A percentile compares a stretch with the other conserved stretches of the same genome.
These are phyloP conservation scores for Nautilus pompilius DNA, from an alignment of 1,140 invertebrate species.

Conservation along the genomic window DNA sequence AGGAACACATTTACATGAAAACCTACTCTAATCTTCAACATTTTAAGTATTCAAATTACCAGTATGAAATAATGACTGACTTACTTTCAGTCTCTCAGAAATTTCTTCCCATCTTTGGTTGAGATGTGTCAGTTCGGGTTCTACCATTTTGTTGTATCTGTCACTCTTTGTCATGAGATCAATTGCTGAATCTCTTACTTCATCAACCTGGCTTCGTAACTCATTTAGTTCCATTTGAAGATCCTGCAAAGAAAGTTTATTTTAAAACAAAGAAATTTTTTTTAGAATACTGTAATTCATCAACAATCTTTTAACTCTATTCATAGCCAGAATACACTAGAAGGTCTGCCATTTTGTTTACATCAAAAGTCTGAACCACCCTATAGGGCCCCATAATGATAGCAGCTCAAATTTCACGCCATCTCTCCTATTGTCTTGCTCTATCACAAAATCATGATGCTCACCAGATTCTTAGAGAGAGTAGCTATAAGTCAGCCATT, in stretches of 20 bases:
- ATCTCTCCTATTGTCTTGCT: no score
- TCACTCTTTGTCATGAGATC: conserved; percentile 48
- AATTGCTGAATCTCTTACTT: conserved; percentile 50
- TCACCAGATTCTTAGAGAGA: no score
- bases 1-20: background rate
- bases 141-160: conserved; percentile 50
- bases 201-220: conserved; percentile 41
- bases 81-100: conserved; percentile 50
- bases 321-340: no score
- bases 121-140: conserved; percentile 56
- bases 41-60: background rate
- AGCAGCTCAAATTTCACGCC: no score
- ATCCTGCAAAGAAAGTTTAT: conserved; percentile 24
- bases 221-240: conserved; percentile 42
- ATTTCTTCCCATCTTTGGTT: conserved; percentile 57
- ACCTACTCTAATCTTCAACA: background rate
- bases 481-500: no score
- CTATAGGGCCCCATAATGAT: no score
- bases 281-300: no score
- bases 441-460: no score
- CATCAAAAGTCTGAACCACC: no score
- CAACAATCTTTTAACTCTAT: no score
- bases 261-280: background rate
- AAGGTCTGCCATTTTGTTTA: no score
- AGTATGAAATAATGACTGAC: background rate